Conservation (phyloP, 2,888 invertebrate genomes). For the Spodoptera picta region DNA sequence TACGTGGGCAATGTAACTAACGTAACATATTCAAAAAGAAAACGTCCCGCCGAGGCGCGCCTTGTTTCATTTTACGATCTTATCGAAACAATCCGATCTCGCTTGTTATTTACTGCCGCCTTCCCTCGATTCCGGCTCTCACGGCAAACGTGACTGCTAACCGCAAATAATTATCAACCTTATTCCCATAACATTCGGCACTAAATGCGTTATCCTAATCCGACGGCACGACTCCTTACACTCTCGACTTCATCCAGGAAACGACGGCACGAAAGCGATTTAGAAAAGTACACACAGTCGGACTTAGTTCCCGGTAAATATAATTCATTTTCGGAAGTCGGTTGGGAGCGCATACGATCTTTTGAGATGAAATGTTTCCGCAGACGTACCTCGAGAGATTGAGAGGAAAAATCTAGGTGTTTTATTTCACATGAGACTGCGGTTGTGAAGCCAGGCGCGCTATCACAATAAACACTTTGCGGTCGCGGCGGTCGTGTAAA, state of each 20-base stretch:
- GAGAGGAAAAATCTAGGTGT: conserved; percentile 86
- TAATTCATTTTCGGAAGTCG: conserved; percentile 70
- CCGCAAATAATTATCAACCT: conserved; percentile 74
- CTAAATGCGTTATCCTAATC: conserved; percentile 70
- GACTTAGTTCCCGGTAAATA: conserved; percentile 69
- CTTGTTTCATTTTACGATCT: conserved; percentile 89
- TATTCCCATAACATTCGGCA: conserved; percentile 68
- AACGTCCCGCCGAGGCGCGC: conserved; percentile 81
- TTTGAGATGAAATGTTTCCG: conserved; percentile 54
- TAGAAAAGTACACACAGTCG: conserved; percentile 63
- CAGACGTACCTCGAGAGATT: conserved; percentile 77
- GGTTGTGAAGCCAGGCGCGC: conserved; percentile 78
- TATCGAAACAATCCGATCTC: conserved; percentile 89
- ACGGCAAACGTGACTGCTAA: conserved; percentile 62
- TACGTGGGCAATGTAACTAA: conserved; percentile 73
- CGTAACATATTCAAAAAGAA: conserved; percentile 81
- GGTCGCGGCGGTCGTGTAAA: conserved; percentile 74
- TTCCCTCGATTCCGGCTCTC: conserved; percentile 79
- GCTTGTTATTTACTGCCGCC: conserved; percentile 86
- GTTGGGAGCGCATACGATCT: conserved; percentile 65
- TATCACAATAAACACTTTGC: conserved; percentile 86
- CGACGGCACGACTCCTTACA: conserved; percentile 69
- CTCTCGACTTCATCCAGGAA: conserved; percentile 63
- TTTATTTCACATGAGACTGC: conserved; percentile 84
- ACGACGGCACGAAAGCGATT: conserved; percentile 66